Evolutionary conservation across 2,797 vertebrate species (phyloP).

Genomic region (Oreonectes daqikongensis): DNA sequence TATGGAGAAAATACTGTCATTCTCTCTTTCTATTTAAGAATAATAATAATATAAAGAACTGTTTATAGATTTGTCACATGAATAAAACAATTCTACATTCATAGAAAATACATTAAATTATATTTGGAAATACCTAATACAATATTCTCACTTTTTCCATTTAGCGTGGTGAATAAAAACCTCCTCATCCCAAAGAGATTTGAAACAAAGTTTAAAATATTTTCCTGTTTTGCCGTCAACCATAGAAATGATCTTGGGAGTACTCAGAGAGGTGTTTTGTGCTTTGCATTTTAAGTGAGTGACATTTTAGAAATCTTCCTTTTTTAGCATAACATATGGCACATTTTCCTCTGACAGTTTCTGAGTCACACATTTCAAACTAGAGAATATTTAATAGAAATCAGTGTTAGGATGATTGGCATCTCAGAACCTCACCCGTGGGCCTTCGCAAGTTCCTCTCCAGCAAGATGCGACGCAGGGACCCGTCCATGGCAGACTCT

Average conservation of each 20-base stretch:
- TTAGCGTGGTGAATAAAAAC: background rate
- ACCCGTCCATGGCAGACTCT: constrained; percentile 87
- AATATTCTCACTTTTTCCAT: background rate
- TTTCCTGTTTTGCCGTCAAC: background rate
- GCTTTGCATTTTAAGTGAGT: background rate
- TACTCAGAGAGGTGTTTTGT: background rate
- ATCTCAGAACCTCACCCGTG: constrained; percentile 74
- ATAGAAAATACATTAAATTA: background rate
- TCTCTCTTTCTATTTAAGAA: background rate
- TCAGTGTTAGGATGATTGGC: background rate
- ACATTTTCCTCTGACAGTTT: background rate
- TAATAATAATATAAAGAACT: background rate
- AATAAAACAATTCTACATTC: background rate
- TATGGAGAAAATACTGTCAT: background rate
- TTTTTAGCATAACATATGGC: constrained; percentile 6
- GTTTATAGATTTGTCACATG: background rate
- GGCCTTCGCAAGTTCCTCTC: constrained; percentile 85
- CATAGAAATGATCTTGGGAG: background rate
- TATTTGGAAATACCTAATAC: background rate
- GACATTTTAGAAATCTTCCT: background rate
- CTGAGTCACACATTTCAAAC: background rate
- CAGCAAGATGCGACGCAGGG: constrained; percentile 80
- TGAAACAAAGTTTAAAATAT: background rate
- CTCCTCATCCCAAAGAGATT: no score
- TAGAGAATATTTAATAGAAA: background rate